Percentiles rank a stretch among this genome's conserved stretches.
Conservation (phyloP, 2,113 vertebrate genomes). For the Tapirus terrestris region DNA sequence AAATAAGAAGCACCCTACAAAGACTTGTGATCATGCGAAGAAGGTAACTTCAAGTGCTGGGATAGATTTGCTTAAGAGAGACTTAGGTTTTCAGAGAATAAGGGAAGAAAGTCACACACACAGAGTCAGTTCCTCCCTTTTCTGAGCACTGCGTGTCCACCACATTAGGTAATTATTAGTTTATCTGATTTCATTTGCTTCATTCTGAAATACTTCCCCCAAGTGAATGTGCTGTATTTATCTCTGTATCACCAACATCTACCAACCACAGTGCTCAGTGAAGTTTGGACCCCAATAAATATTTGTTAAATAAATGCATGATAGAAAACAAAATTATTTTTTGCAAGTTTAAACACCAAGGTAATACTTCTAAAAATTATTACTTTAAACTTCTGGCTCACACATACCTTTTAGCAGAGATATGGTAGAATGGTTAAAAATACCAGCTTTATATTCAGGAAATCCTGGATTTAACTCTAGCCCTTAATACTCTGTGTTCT, state of each 20-base stretch:
- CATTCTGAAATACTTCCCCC: not conserved
- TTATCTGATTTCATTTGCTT: not conserved
- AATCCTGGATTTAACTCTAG: not conserved
- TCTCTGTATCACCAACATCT: not conserved
- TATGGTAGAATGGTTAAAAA: not conserved
- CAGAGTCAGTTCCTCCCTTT: not conserved
- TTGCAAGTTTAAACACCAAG: not conserved
- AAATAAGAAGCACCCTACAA: too few relatives aligned
- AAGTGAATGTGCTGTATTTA: not conserved
- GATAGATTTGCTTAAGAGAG: too few relatives aligned
- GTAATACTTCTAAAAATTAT: not conserved
- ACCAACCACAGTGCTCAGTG: not conserved
- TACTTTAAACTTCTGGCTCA: not conserved
- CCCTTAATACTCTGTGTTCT: not conserved
- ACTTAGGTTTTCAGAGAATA: too few relatives aligned
- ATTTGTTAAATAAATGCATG: not conserved
- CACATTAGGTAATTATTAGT: not conserved
- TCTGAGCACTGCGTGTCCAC: not conserved
- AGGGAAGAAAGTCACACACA: not conserved
- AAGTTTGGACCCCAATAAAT: not conserved
- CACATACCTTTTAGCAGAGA: not conserved
- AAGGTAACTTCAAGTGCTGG: too few relatives aligned
- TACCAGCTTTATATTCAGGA: not conserved
- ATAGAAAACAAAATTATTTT: not conserved
- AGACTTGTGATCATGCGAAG: too few relatives aligned